Conservation (phyloP, 2,797 vertebrate genomes). For the Macroramphosus scolopax region DNA sequence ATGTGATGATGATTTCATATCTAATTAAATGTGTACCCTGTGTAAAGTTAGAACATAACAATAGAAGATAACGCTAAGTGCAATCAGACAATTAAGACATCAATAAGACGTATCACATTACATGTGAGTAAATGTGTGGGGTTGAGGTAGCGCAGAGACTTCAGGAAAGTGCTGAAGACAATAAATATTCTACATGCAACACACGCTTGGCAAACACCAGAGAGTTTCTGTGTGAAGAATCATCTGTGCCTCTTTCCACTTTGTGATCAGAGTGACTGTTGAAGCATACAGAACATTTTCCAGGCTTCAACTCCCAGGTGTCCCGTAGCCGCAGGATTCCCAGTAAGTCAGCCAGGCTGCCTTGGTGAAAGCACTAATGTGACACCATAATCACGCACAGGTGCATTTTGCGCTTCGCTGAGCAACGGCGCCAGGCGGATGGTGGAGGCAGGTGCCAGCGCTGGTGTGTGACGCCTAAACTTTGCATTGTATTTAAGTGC, state of each 20-base stretch:
- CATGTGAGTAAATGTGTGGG: neutral
- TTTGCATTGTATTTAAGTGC: slow-evolving; percentile 7
- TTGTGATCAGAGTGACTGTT: slow-evolving; percentile 56
- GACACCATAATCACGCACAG: slow-evolving; percentile 73
- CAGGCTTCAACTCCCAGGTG: slow-evolving; percentile 65
- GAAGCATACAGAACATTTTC: slow-evolving; percentile 61
- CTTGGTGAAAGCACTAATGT: slow-evolving; percentile 69
- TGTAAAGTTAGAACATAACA: too few relatives aligned
- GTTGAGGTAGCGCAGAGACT: neutral
- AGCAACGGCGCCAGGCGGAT: slow-evolving; percentile 47
- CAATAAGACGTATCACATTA: neutral
- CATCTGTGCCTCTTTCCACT: slow-evolving; percentile 61
- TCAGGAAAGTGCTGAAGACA: neutral
- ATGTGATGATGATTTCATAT: too few relatives aligned
- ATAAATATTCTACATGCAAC: slow-evolving; percentile 8
- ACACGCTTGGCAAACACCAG: slow-evolving; percentile 26
- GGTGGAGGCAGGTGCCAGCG: slow-evolving; percentile 42
- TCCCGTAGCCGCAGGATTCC: slow-evolving; percentile 62
- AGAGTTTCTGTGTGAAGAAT: slow-evolving; percentile 40
- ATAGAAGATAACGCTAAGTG: too few relatives aligned
- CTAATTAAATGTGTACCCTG: too few relatives aligned
- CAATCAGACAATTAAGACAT: neutral
- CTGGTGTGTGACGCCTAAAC: slow-evolving; percentile 22
- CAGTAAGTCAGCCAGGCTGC: slow-evolving; percentile 47
- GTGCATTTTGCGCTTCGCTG: slow-evolving; percentile 64